Evolutionary conservation across 2,113 vertebrate species (phyloP).

Genomic region (Tetrao urogallus): DNA sequence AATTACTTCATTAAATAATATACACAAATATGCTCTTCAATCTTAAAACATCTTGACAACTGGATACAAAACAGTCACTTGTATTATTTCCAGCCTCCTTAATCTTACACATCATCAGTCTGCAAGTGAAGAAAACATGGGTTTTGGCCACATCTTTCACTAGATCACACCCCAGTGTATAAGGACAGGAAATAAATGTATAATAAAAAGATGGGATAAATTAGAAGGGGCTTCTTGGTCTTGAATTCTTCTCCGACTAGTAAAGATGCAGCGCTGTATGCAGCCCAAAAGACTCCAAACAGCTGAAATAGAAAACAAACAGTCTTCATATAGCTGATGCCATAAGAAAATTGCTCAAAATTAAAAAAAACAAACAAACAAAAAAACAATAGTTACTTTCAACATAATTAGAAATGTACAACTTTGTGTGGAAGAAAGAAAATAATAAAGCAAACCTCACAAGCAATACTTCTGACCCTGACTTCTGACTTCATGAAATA

Average conservation of each 20-base stretch:
- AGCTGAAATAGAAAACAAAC: slow-evolving; percentile 83
- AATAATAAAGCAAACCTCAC: neutral
- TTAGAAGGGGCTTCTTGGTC: slow-evolving; percentile 99
- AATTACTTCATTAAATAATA: slow-evolving; percentile 85
- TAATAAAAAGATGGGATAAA: slow-evolving; percentile 98
- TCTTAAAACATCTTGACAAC: slow-evolving; percentile 68
- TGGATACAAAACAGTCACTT: slow-evolving; percentile 71
- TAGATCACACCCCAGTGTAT: slow-evolving; percentile 95
- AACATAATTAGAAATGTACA: neutral
- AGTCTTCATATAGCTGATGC: slow-evolving; percentile 46
- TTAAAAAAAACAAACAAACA: neutral
- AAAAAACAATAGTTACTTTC: neutral
- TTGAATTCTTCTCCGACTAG: slow-evolving; percentile 99
- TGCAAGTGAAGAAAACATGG: slow-evolving; percentile 59
- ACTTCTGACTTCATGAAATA: neutral
- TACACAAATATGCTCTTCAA: slow-evolving; percentile 76
- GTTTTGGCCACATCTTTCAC: slow-evolving; percentile 69
- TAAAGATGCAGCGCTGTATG: slow-evolving; percentile 97
- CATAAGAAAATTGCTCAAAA: neutral
- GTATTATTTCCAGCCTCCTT: slow-evolving; percentile 42
- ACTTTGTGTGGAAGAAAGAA: neutral
- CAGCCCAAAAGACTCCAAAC: slow-evolving; percentile 98
- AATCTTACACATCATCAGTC: slow-evolving; percentile 54
- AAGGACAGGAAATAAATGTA: slow-evolving; percentile 99
- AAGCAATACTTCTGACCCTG: neutral